Evolutionary conservation across 2,797 vertebrate genomes (phyloP).

Genomic region (Chaetophractus vellerosus): DNA sequence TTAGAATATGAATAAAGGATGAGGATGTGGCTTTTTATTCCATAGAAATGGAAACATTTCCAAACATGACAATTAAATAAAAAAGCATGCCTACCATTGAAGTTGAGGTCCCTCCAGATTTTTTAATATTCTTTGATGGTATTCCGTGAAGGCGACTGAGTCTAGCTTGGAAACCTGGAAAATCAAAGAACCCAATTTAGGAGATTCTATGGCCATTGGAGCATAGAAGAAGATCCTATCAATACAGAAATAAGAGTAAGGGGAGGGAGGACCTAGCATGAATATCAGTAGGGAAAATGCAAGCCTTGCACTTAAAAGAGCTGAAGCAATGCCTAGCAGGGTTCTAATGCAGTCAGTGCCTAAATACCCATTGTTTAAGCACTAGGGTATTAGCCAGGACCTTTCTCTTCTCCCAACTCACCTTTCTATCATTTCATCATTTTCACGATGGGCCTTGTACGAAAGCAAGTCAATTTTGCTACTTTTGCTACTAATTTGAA

Average conservation of each 20-base stretch:
- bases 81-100: slow-evolving; percentile 89
- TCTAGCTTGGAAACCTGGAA: slow-evolving; percentile 95
- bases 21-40: slow-evolving; percentile 84
- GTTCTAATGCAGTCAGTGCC: not conserved
- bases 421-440: not conserved
- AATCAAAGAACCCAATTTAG: slow-evolving; percentile 69
- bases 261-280: not conserved
- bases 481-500: not conserved
- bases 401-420: not conserved
- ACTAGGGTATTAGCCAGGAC: not conserved
- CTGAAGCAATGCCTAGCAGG: not conserved
- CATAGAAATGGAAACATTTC: slow-evolving; percentile 79
- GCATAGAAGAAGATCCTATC: not conserved
- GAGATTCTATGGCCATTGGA: not conserved
- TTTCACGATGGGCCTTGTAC: not conserved
- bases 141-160: slow-evolving; percentile 94
- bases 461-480: not conserved
- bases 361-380: not conserved
- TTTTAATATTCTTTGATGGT: slow-evolving; percentile 90
- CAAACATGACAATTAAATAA: slow-evolving; percentile 71
- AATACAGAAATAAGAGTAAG: not conserved
- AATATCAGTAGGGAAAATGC: not conserved
- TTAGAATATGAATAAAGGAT: slow-evolving; percentile 72
- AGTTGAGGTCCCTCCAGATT: slow-evolving; percentile 88
- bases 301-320: not conserved